Percentiles rank a stretch among this genome's conserved stretches.
Evolutionary conservation across 2,797 vertebrate genomes (phyloP).

Genomic region (Cyclura pinguis): DNA sequence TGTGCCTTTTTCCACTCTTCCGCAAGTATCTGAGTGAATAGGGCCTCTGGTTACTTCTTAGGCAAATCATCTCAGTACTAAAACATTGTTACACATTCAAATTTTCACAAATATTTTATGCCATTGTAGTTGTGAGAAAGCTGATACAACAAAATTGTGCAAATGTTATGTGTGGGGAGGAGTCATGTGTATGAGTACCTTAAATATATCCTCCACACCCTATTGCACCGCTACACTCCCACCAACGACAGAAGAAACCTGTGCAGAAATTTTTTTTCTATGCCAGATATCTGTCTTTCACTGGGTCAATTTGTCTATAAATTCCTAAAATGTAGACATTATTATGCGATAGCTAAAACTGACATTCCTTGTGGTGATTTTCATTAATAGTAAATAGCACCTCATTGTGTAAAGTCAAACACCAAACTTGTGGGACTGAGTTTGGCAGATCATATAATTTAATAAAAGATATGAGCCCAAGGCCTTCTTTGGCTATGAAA

Average conservation of each 20-base stretch:
- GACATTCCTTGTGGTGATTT: slow-evolving; percentile 7
- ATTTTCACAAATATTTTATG: neutral
- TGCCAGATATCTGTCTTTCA: neutral
- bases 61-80: neutral
- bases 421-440: neutral
- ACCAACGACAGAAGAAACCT: neutral
- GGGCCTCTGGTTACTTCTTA: neutral
- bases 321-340: neutral
- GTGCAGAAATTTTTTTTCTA: neutral
- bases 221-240: neutral
- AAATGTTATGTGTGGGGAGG: neutral
- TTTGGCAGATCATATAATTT: slow-evolving; percentile 9
- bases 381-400: slow-evolving; percentile 21
- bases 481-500: neutral
- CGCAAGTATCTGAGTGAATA: neutral
- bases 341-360: neutral
- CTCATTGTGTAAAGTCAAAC: neutral
- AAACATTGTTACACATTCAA: neutral
- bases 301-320: neutral
- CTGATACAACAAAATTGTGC: neutral
- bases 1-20: neutral
- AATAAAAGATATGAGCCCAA: neutral
- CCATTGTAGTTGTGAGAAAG: neutral
- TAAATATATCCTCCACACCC: too few relatives aligned
- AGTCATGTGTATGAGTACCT: neutral